Percentiles rank a stretch among this genome's conserved stretches.
Evolutionary conservation across 2,113 vertebrate genomes (phyloP).

Genomic region (Callithrix jacchus): DNA sequence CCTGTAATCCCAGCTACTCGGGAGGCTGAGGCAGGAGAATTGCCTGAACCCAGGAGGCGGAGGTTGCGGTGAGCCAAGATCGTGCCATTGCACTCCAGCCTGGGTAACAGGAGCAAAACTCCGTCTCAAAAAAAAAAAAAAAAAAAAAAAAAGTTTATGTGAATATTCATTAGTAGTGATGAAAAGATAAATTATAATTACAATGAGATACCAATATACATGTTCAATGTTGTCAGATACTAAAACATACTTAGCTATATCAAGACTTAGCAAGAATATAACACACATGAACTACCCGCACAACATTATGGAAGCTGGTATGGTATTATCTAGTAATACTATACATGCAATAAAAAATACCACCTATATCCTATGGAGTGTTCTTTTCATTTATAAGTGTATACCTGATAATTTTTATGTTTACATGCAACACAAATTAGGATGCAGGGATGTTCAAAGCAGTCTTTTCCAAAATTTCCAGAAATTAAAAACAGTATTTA

Average conservation of each 20-base stretch:
- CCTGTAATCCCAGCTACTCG: too few relatives aligned
- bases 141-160: background rate
- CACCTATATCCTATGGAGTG: background rate
- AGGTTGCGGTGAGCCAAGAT: too few relatives aligned
- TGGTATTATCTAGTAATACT: background rate
- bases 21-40: too few relatives aligned
- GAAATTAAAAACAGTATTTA: background rate
- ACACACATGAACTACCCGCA: background rate
- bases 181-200: background rate
- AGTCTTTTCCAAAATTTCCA: background rate
- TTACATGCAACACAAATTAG: background rate
- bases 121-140: too few relatives aligned
- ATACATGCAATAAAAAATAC: background rate
- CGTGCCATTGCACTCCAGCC: too few relatives aligned
- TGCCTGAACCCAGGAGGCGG: too few relatives aligned
- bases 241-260: background rate
- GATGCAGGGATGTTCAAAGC: background rate
- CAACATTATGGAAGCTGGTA: background rate
- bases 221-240: background rate
- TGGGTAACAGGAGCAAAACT: too few relatives aligned
- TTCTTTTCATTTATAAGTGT: background rate
- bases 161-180: background rate
- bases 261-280: background rate
- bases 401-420: background rate
- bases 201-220: background rate